phyloP scores from a whole-genome alignment of 2,888 invertebrate species.

The Andrena chrysosceles region DNA sequence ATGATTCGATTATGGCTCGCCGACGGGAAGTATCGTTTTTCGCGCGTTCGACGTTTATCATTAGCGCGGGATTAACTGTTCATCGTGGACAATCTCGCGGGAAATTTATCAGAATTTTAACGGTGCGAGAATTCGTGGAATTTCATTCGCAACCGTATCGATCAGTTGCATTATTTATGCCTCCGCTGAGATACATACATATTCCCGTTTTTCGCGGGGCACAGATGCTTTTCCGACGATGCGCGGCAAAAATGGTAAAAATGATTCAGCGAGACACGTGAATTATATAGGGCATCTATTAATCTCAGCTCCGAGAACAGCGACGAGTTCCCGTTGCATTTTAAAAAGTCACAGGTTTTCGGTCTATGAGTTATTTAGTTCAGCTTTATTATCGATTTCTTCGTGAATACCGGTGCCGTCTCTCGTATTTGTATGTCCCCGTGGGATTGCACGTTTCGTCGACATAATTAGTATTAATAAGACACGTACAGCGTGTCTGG shows the following conservation, averaged over 20 bases:
- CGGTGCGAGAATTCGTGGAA: neutral
- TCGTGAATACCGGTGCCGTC: neutral
- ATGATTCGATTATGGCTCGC: slow-evolving; percentile 4
- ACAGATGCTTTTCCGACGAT: neutral
- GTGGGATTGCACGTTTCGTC: neutral
- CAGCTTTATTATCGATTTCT: neutral
- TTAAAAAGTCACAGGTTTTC: neutral
- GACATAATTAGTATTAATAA: neutral
- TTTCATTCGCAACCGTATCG: neutral
- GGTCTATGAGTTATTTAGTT: neutral
- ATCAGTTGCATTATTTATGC: slow-evolving; percentile 1
- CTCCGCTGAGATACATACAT: neutral
- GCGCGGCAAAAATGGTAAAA: neutral
- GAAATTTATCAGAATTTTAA: slow-evolving; percentile 10
- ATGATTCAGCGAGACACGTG: slow-evolving; percentile 1
- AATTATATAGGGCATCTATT: slow-evolving; percentile 7
- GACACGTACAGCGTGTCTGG: neutral
- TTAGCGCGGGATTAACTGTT: neutral
- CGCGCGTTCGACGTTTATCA: neutral
- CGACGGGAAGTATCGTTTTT: slow-evolving; percentile 1
- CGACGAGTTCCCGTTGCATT: slow-evolving; percentile 7
- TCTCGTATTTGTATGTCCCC: neutral
- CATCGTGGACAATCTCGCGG: neutral
- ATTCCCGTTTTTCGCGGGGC: neutral
- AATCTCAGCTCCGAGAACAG: neutral